Percentiles rank a stretch among this genome's conserved stretches.
These are phyloP conservation scores for Carassius gibelio DNA, from an alignment of 2,113 vertebrate genomes.

Conservation along the genomic window DNA sequence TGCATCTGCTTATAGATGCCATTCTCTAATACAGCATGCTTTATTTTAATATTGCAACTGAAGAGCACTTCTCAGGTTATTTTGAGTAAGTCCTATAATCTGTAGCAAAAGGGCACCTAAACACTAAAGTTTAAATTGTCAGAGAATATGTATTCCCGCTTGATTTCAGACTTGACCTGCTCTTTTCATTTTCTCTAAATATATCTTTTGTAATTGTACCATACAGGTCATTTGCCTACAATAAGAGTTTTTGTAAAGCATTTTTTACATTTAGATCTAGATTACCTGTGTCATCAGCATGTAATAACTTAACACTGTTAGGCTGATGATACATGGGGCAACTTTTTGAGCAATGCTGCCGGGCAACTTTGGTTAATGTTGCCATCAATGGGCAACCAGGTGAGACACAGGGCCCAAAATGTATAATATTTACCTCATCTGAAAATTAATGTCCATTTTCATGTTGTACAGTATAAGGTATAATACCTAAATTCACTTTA, in stretches of 20 bases:
- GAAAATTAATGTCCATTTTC: not conserved
- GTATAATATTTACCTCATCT: no score
- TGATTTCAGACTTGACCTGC: not conserved
- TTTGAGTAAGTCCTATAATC: not conserved
- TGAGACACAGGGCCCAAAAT: no score
- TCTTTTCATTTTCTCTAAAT: not conserved
- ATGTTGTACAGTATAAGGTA: not conserved
- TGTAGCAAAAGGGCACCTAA: not conserved
- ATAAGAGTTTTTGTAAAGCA: not conserved
- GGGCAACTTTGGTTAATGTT: no score
- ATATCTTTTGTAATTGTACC: not conserved
- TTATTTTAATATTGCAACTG: not conserved
- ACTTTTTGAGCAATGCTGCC: no score
- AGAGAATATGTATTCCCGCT: not conserved
- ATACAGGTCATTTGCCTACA: not conserved
- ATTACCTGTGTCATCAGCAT: no score
- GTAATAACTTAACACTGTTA: no score
- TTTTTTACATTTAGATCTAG: not conserved
- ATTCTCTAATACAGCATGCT: not conserved
- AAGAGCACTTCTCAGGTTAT: not conserved
- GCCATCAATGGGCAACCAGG: no score
- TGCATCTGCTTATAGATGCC: constrained; percentile 4
- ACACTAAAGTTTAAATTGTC: not conserved
- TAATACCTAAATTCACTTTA: not conserved
- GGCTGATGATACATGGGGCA: no score